Evolutionary conservation across 2,888 invertebrate species (phyloP).

Genomic region (Megaustenia siamemsis): DNA sequence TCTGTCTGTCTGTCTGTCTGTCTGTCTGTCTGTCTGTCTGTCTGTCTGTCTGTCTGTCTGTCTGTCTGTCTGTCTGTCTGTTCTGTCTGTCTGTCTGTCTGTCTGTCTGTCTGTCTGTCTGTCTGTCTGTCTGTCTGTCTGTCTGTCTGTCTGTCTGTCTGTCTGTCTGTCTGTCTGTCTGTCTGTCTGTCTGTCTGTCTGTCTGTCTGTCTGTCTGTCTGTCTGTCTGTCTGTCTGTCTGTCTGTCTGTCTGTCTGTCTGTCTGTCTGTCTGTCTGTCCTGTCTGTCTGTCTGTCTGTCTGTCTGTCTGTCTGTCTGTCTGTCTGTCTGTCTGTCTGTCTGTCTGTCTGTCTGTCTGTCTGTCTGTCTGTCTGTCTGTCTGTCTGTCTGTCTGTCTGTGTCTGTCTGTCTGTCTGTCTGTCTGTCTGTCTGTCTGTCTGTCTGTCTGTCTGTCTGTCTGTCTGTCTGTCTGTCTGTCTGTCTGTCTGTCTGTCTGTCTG

Average conservation of each 20-base stretch:
- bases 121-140: not conserved
- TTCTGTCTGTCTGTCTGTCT: too few species aligned
- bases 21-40: not conserved
- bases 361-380: conserved; percentile 16
- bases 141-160: too few species aligned
- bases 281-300: conserved; percentile 27
- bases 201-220: too few species aligned
- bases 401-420: not conserved
- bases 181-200: too few species aligned
- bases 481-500: conserved; percentile 24
- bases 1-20: conserved; percentile 6
- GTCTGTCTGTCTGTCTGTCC: conserved; percentile 17
- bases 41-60: not conserved
- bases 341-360: conserved; percentile 27
- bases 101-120: not conserved
- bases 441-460: conserved; percentile 6
- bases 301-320: conserved; percentile 27
- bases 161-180: too few species aligned
- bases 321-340: conserved; percentile 27
- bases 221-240: conserved; percentile 7
- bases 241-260: conserved; percentile 27
- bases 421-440: conserved; percentile 1
- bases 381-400: conserved; percentile 7
- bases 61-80: too few species aligned
- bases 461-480: not conserved